Evolutionary conservation across 2,113 vertebrate genomes (phyloP), one percentile per base, ranked within the genome.

Genomic region (Callaeas wilsoni): DNA sequence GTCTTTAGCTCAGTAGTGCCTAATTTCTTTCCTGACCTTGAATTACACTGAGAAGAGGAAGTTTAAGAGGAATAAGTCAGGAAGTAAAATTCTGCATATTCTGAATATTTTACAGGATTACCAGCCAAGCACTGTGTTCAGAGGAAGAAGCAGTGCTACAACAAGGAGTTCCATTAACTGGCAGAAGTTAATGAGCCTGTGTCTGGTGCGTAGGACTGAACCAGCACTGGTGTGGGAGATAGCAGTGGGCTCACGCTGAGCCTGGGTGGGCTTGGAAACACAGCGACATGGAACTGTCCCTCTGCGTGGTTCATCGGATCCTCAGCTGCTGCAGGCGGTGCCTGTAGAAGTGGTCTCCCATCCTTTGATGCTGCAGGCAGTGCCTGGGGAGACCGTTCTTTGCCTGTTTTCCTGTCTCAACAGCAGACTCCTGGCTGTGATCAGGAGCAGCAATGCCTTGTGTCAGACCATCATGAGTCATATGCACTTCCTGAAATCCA

Each of bases 1-100:
- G 78, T 93, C 78, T 94, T 82, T 52, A 56, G 29, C 84, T 94
- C 5, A 1, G 13, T 41, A 19, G 23, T 69, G 70, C 59, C 81
- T 76, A 60, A 89, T 88, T 93, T 89, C 57, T 69, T 87, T 95
- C 70, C n/a, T 65, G 93, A 95, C 94, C 91, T 96, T 96, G 93
- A 85, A 77, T 95, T 89, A 62, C 3, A 3, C 47, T 84, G 81
- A 74, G 76, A 69, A 88, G 67, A 79, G 55, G 56, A 78, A 52
- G 30, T 73, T 95, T 91, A 93, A 2, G 6, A 76, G 55, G 62
- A 92, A 63, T 16, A 88, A 84, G n/a, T 55, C 35, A 87, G 65
- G 56, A 91, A 82, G 30, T 55, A 65, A 90, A 87, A 69, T 60
- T 81, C 60, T 81, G 18, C 29, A 15, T 39, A 68, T 81, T 68